Evolutionary conservation across 2,888 invertebrate species (phyloP).

Genomic region (Xylocampa areola): DNA sequence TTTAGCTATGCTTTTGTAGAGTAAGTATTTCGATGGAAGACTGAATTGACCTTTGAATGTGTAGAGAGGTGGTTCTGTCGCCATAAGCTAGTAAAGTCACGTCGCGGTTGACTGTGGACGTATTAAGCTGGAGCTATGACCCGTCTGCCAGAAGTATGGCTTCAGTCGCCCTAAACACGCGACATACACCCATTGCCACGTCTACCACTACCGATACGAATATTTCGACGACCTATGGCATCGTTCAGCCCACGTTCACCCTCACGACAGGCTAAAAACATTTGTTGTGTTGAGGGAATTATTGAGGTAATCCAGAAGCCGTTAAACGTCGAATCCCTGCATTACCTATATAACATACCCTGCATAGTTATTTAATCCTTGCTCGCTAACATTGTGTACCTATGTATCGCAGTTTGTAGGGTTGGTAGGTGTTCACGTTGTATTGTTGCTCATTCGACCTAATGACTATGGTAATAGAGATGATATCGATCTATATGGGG

Average conservation of each 20-base stretch:
- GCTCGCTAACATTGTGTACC: constrained; percentile 75
- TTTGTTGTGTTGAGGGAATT: constrained; percentile 86
- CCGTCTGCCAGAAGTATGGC: constrained; percentile 76
- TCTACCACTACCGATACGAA: constrained; percentile 62
- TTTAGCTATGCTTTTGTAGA: background rate
- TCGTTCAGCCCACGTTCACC: constrained; percentile 54
- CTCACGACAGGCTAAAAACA: constrained; percentile 80
- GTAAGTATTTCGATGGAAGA: constrained; percentile 23
- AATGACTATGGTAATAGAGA: constrained; percentile 76
- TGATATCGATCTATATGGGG: constrained; percentile 71
- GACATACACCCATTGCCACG: constrained; percentile 59
- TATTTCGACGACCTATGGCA: constrained; percentile 66
- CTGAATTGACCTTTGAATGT: constrained; percentile 71
- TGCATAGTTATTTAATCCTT: constrained; percentile 86
- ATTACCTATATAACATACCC: constrained; percentile 87
- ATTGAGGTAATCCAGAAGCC: constrained; percentile 88
- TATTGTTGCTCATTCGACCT: constrained; percentile 72
- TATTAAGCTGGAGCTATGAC: constrained; percentile 76
- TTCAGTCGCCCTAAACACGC: constrained; percentile 75
- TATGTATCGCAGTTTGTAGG: constrained; percentile 67
- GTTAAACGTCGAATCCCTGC: constrained; percentile 86
- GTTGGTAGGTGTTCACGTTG: constrained; percentile 62
- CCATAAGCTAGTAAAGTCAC: constrained; percentile 73
- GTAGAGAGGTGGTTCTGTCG: constrained; percentile 68
- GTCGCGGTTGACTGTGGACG: constrained; percentile 73